Base-by-base conservation (phyloP, 2,888 invertebrate species). In the Tipula unca region DNA sequence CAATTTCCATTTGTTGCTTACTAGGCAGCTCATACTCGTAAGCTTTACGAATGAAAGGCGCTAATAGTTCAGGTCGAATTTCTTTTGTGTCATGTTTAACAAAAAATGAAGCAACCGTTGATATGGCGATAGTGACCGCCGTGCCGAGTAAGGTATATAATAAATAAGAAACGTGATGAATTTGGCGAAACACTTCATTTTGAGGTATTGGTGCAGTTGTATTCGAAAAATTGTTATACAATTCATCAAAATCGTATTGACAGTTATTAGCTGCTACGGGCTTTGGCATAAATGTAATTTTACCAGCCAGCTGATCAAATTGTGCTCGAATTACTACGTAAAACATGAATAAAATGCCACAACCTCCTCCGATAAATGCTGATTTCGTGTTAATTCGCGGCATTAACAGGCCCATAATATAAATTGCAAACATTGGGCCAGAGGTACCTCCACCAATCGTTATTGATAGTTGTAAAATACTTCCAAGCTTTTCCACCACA, bases 401-500 rank as follows among this genome's bases (percentile, higher is more conserved):
- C 89, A 94, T 69, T 54, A 91, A 91, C 0, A 94, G 92, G 0
- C 94, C 95, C 89, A 95, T 92, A 0, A 93, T 91, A 89, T 95
- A 96, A 85, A 96, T 93, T 84, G 95, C 95, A 1, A 95, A 90
- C 85, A 94, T 92, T 0, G 95, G 94, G 0, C 94, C 94, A 91
- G 13, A 0, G 2, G 29, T 82, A 29, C 13, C n/a, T 82, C 29
- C 29, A 29, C 2, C 1, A 29, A 82, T 82, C 29, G 82, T 1
- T 0, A 29, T 29, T 1, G 82, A 29, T 25, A 82, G 82, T 82
- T 82, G 82, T 29, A 82, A 14, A 1, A 82, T 29, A 29, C 10
- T 82, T n/a, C 82, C 82, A 29, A 1, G 29, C 29, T 29, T 29
- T 82, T 29, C 29, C 82, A 82, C 82, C 3, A 82, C 82, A 29